Conservation (phyloP, 2,113 vertebrate genomes). For the Aphyosemion australe region DNA sequence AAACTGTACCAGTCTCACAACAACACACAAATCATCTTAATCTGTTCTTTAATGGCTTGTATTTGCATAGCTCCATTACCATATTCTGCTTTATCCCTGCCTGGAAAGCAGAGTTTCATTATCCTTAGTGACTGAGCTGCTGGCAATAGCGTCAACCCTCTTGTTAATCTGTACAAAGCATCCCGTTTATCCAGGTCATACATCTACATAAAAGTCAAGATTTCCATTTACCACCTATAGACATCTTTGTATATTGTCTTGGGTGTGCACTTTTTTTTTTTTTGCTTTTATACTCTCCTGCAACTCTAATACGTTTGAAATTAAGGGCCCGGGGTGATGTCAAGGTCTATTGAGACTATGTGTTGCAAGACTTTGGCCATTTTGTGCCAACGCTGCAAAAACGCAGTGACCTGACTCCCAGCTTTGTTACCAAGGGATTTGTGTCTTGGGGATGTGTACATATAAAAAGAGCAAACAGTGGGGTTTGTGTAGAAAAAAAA, state of each 20-base stretch:
- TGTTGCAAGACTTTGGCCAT: slow-evolving; percentile 32
- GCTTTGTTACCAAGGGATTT: slow-evolving; percentile 34
- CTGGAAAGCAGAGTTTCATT: slow-evolving; percentile 3
- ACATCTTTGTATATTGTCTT: slow-evolving; percentile 14
- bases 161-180: slow-evolving; percentile 17
- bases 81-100: background rate
- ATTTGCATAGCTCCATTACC: background rate
- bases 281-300: slow-evolving; percentile 21
- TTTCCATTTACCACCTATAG: slow-evolving; percentile 27
- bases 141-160: background rate
- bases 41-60: slow-evolving; percentile 1
- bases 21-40: background rate
- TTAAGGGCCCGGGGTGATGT: slow-evolving; percentile 46
- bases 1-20: slow-evolving; percentile 7
- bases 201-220: slow-evolving; percentile 31
- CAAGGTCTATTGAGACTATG: slow-evolving; percentile 30
- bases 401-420: slow-evolving; percentile 34
- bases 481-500: slow-evolving; percentile 14
- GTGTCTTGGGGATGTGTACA: slow-evolving; percentile 38
- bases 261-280: background rate
- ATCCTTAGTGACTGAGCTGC: background rate
- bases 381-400: slow-evolving; percentile 63
- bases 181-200: background rate
- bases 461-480: slow-evolving; percentile 50
- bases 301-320: slow-evolving; percentile 23